Evolutionary conservation across 2,797 vertebrate genomes (phyloP).

Genomic region (Sebastes steindachneri): DNA sequence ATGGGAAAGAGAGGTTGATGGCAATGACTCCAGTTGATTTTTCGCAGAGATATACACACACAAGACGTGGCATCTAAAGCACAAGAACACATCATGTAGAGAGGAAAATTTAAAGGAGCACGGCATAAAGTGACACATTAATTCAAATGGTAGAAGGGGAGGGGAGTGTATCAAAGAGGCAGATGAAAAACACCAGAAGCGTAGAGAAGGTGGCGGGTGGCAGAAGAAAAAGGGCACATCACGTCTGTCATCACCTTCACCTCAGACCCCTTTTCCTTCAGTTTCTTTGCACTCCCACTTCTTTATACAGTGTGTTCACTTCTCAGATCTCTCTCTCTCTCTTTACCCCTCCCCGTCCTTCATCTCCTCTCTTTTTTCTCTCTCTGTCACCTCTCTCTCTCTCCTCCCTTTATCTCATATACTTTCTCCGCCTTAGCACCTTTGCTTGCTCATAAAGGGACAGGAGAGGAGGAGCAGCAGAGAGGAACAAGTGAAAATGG

Average conservation of each 20-base stretch:
- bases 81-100: conserved; percentile 41
- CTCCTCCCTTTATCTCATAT: conserved; percentile 30
- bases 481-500: conserved; percentile 11
- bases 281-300: conserved; percentile 30
- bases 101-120: conserved; percentile 19
- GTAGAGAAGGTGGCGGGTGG: conserved; percentile 47
- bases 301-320: conserved; percentile 48
- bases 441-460: conserved; percentile 34
- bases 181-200: conserved; percentile 60
- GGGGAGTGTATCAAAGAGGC: conserved; percentile 60
- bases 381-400: conserved; percentile 16
- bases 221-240: conserved; percentile 43
- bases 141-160: conserved; percentile 61
- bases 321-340: conserved; percentile 35
- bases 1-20: conserved; percentile 45
- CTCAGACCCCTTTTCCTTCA: conserved; percentile 45
- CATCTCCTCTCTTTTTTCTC: conserved; percentile 21
- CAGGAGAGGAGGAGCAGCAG: conserved; percentile 21
- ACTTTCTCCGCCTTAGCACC: conserved; percentile 39
- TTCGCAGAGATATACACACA: conserved; percentile 38
- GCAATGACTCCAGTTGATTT: conserved; percentile 43
- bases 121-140: conserved; percentile 64
- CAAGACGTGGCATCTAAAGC: conserved; percentile 37
- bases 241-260: conserved; percentile 64
- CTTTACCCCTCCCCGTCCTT: conserved; percentile 29